These are phyloP conservation scores for Ptychobarbus kaznakovi DNA, from an alignment of 2,797 vertebrate genomes.

Conservation along the genomic window DNA sequence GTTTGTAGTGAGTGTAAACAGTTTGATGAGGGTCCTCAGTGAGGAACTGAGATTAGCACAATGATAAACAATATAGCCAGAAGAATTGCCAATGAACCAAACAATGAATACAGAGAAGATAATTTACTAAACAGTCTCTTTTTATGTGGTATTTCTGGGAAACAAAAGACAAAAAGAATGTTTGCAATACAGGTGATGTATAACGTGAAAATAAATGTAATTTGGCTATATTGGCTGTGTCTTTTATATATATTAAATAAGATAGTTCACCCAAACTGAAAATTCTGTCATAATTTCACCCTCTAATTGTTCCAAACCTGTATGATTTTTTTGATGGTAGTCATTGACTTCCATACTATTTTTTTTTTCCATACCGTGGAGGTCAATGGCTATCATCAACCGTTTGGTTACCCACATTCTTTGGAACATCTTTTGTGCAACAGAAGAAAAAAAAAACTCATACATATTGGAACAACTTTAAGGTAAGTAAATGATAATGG, in stretches of 20 bases:
- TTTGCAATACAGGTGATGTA: background rate
- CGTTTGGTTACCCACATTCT: background rate
- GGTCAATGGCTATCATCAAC: background rate
- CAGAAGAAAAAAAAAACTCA: background rate
- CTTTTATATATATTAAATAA: background rate
- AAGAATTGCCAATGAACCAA: constrained; percentile 50
- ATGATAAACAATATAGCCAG: constrained; percentile 65
- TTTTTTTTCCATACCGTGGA: background rate
- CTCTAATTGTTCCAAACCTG: background rate
- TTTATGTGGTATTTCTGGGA: background rate
- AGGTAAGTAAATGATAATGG: background rate
- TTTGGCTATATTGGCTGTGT: background rate
- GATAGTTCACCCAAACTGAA: background rate
- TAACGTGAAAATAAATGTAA: background rate
- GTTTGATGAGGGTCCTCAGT: constrained; percentile 71
- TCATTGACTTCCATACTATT: background rate
- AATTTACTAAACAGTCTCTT: background rate
- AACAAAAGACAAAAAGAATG: background rate
- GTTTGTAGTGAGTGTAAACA: constrained; percentile 67
- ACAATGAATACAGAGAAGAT: constrained; percentile 31
- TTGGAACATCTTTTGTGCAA: background rate
- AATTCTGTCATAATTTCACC: background rate
- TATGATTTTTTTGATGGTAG: background rate
- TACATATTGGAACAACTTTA: background rate
- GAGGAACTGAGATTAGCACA: constrained; percentile 65